Percentiles rank a stretch among this genome's conserved stretches.
These are phyloP conservation scores for Rhamnusium bicolor DNA, from an alignment of 2,888 invertebrate species.

Conservation along the genomic window DNA sequence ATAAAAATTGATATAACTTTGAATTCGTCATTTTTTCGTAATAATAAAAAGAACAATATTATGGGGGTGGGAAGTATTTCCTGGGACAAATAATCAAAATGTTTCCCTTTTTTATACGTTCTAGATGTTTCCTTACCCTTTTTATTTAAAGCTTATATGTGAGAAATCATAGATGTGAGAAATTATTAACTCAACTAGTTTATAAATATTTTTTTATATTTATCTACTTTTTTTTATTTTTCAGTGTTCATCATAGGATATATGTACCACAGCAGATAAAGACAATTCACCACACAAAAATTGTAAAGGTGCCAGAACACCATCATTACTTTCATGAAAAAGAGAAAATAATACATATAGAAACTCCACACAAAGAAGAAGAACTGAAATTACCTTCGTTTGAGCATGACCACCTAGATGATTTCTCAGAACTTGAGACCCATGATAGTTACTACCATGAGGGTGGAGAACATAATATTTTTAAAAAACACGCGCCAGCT, in stretches of 20 bases:
- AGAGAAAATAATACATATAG: constrained; percentile 59
- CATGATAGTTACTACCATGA: constrained; percentile 11
- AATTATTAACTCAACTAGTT: too few relatives aligned
- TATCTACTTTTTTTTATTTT: constrained; percentile 42
- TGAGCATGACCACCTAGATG: constrained; percentile 22
- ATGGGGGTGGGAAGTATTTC: too few relatives aligned
- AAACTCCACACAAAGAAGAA: constrained; percentile 48
- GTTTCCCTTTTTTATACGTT: too few relatives aligned
- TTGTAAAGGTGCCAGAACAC: constrained; percentile 68
- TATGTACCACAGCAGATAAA: constrained; percentile 67
- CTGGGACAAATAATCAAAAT: too few relatives aligned
- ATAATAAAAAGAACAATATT: too few relatives aligned
- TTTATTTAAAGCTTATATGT: too few relatives aligned
- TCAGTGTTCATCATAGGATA: constrained; percentile 65
- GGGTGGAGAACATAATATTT: constrained; percentile 38
- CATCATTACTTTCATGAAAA: constrained; percentile 67
- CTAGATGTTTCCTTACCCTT: too few relatives aligned
- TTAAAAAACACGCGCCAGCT: constrained; percentile 37
- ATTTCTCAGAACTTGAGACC: constrained; percentile 30
- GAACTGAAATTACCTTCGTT: neutral
- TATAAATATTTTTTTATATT: too few relatives aligned
- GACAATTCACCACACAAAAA: constrained; percentile 67
- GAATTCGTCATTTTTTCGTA: too few relatives aligned
- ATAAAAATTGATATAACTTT: too few relatives aligned
- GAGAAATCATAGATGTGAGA: too few relatives aligned